Evolutionary conservation across 2,797 vertebrate species (phyloP).

Genomic region (Astyanax mexicanus): DNA sequence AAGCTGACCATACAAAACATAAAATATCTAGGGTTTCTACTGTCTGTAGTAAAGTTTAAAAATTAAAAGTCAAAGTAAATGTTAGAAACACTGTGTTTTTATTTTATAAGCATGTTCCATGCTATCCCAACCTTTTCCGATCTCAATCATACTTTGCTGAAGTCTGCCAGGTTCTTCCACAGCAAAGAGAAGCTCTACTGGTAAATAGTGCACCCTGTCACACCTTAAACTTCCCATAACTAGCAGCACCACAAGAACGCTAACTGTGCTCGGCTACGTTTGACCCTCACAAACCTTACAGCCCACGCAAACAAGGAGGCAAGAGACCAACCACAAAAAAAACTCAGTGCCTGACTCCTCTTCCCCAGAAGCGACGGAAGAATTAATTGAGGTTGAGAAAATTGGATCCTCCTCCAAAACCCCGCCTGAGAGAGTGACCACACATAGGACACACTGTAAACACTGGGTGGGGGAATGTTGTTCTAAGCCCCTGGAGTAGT

Average conservation of each 20-base stretch:
- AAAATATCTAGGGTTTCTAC: too few relatives aligned
- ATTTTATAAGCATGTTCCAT: too few relatives aligned
- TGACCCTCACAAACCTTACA: slow-evolving; percentile 14
- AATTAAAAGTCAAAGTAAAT: too few relatives aligned
- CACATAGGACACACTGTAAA: slow-evolving; percentile 62
- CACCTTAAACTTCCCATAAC: slow-evolving; percentile 27
- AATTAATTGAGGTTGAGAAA: slow-evolving; percentile 62
- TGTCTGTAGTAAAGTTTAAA: too few relatives aligned
- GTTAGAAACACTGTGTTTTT: too few relatives aligned
- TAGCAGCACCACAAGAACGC: slow-evolving; percentile 29
- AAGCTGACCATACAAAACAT: too few relatives aligned
- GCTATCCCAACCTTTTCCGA: too few relatives aligned
- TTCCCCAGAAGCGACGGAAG: slow-evolving; percentile 51
- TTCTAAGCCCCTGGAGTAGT: slow-evolving; percentile 54
- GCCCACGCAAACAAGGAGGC: slow-evolving; percentile 23
- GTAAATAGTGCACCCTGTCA: background rate
- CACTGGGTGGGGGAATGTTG: slow-evolving; percentile 56
- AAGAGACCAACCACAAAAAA: slow-evolving; percentile 33
- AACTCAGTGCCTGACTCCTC: slow-evolving; percentile 37
- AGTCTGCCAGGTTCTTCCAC: background rate
- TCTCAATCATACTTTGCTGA: too few relatives aligned
- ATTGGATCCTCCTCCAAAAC: slow-evolving; percentile 58
- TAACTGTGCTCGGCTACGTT: slow-evolving; percentile 21
- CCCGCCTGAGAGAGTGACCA: slow-evolving; percentile 55
- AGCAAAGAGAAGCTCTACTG: background rate